Evolutionary conservation across 2,888 invertebrate genomes (phyloP), one percentile per base, ranked within the genome.

Genomic region (Pediacus dermestoides): DNA sequence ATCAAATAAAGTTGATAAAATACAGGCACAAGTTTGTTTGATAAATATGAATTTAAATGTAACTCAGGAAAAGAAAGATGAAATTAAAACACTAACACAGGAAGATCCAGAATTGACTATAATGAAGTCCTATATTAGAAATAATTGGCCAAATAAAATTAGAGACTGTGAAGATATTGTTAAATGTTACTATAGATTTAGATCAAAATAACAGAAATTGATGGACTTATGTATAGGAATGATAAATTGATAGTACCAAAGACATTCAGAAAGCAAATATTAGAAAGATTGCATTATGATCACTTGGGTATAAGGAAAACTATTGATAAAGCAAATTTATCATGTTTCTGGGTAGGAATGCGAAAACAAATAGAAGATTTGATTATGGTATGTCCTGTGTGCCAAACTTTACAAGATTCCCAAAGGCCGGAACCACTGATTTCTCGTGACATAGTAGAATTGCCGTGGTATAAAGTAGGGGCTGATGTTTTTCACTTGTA

Each of bases 281-380:
- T 44, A 31, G 14, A 34, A 4, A 28, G 18, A 33, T 25, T 48
- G 23, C 46, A 48, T 26, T 36, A 34, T n/a, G 41, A 18, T 18
- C 36, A 48, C 34, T 30, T 38, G 25, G 53, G 55, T 2, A 37
- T 49, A n/a, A 49, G 52, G 12, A 59, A 55, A 43, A 50, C 31
- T 37, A 35, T 30, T 42, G 9, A 48, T 45, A 42, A 30, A 33
- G 2, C 27, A 47, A 39, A 50, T 38, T 41, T 48, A 15, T 37
- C 42, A 38, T 13, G 53, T 12, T 59, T 46, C 30, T 58, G 57
- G 58, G 51, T 51, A n/a, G 22, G 23, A 6, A 54, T 56, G 48
- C 47, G 27, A 9, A 44, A 45, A 16, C 44, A 58, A 26, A 57
- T 57, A 11, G 43, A 46, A 30, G 35, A 53, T 25, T 25, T 38